Conservation (phyloP, 2,797 vertebrate species). For the Champsocephalus gunnari region DNA sequence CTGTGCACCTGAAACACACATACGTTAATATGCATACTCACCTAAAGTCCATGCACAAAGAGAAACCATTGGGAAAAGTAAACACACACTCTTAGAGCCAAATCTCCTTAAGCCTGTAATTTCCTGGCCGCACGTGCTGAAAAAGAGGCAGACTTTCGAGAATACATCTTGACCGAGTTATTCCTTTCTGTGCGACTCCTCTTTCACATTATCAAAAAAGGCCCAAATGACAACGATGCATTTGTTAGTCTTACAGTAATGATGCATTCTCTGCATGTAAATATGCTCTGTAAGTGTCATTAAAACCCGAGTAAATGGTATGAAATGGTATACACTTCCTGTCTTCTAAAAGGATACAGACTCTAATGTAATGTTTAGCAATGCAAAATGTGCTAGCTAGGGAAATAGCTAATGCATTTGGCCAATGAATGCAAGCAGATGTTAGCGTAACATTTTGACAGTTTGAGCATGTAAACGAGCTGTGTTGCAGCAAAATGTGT, state of each 20-base stretch:
- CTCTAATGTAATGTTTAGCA: too few species aligned
- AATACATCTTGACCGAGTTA: constrained; percentile 58
- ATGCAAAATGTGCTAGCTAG: too few species aligned
- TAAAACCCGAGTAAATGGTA: too few species aligned
- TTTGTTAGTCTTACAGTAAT: background rate
- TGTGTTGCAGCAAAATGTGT: too few species aligned
- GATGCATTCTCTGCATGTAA: background rate
- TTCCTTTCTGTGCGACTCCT: constrained; percentile 13
- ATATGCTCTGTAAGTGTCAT: too few species aligned
- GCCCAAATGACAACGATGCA: background rate
- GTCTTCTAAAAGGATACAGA: too few species aligned
- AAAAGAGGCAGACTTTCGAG: constrained; percentile 30
- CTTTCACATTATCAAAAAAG: constrained; percentile 30
- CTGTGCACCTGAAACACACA: constrained; percentile 5
- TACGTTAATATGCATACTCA: background rate
- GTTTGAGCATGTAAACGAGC: too few species aligned
- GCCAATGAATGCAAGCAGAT: too few species aligned
- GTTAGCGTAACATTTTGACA: too few species aligned
- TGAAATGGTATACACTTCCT: too few species aligned
- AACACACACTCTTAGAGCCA: constrained; percentile 30
- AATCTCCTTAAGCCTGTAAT: constrained; percentile 58
- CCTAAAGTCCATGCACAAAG: constrained; percentile 16
- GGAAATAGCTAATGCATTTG: too few species aligned
- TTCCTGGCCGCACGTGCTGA: constrained; percentile 58
- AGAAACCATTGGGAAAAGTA: constrained; percentile 52